Percentiles rank a stretch among this genome's conserved stretches.
Evolutionary conservation across 2,888 invertebrate species (phyloP).

Genomic region (Sepioteuthis lessoniana): DNA sequence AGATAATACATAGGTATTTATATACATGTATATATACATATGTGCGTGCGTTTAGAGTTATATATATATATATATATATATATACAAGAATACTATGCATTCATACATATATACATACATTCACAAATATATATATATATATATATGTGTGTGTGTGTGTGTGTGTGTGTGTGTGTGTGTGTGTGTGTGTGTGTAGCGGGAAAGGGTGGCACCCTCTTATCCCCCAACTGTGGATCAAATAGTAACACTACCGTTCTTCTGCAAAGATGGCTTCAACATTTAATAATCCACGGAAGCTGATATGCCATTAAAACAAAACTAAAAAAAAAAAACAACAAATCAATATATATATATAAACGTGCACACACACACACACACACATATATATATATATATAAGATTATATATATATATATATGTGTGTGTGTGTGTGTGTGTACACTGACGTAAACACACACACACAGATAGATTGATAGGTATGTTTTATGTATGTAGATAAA

Average conservation of each 20-base stretch:
- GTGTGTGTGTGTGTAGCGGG: too few species aligned
- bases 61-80: too few species aligned
- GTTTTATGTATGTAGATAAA: neutral
- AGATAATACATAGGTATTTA: neutral
- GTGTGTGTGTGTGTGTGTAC: neutral
- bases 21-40: neutral
- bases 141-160: neutral
- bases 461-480: neutral
- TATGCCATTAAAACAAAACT: too few species aligned
- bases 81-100: too few species aligned
- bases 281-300: too few species aligned
- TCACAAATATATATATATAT: neutral
- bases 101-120: neutral
- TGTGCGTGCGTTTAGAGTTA: too few species aligned
- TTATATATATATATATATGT: neutral
- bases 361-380: neutral
- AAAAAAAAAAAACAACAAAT: neutral
- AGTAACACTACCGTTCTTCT: too few species aligned
- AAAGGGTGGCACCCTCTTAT: too few species aligned
- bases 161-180: too few species aligned
- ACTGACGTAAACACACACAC: neutral
- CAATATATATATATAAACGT: neutral
- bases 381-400: neutral
- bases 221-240: too few species aligned
- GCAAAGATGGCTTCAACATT: too few species aligned